phyloP scores from a whole-genome alignment of 2,888 invertebrate species.

The Lepidocyrtinus sp. region DNA sequence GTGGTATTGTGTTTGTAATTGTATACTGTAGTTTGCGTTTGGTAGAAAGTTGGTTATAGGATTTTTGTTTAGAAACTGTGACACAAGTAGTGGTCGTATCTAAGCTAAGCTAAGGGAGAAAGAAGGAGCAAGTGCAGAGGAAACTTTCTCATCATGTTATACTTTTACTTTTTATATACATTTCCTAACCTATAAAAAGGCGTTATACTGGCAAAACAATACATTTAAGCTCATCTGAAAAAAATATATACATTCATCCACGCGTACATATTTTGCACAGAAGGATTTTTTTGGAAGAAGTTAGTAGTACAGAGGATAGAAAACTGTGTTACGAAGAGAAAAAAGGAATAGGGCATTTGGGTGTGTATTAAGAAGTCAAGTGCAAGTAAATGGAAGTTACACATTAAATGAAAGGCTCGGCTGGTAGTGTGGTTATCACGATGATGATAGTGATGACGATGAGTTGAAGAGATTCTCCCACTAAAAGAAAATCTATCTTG shows the following conservation, averaged over 20 bases:
- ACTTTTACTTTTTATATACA: too few relatives aligned
- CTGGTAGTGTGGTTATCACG: too few relatives aligned
- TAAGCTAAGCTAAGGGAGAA: too few relatives aligned
- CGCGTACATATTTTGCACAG: not conserved
- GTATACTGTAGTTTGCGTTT: too few relatives aligned
- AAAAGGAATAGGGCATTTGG: conserved; percentile 53
- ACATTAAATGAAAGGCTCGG: conserved; percentile 16
- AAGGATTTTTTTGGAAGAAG: conserved; percentile 19
- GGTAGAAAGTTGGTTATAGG: not conserved
- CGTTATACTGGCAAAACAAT: conserved; percentile 11
- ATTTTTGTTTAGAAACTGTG: not conserved
- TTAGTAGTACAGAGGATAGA: conserved; percentile 13
- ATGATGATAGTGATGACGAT: conserved; percentile 15
- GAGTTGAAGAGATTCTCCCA: conserved; percentile 20
- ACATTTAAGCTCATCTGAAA: conserved; percentile 8
- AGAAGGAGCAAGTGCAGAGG: conserved; percentile 54
- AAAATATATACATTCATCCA: not conserved
- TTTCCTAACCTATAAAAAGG: too few relatives aligned
- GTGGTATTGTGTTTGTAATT: too few relatives aligned
- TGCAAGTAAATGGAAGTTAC: conserved; percentile 10
- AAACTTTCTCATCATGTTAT: too few relatives aligned
- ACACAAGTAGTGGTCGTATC: too few relatives aligned
- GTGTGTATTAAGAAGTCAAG: conserved; percentile 48
- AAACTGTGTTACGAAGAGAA: conserved; percentile 32
- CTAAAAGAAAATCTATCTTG: not conserved